Conservation (phyloP, 2,888 invertebrate species). For the Koerneria pararmatus region DNA sequence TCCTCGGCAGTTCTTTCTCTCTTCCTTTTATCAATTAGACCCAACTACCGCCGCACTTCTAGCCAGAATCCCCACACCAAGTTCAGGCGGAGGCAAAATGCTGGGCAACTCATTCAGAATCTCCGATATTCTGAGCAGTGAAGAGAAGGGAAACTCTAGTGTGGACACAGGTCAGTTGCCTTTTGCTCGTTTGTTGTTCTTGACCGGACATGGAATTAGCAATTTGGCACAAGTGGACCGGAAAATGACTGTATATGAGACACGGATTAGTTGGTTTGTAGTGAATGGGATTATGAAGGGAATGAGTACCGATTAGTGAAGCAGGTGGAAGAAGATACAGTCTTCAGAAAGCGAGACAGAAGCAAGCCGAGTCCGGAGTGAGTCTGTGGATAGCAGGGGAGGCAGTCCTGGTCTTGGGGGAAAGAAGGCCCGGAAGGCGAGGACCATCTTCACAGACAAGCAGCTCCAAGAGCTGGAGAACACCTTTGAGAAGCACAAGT, state of each 20-base stretch:
- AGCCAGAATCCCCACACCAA: background rate
- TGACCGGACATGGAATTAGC: too few species aligned
- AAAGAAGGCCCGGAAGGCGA: constrained; percentile 51
- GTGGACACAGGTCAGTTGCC: too few species aligned
- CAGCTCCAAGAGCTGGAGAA: constrained; percentile 57
- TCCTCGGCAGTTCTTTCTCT: constrained; percentile 4
- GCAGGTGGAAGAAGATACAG: background rate
- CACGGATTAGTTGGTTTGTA: too few species aligned
- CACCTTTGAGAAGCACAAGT: constrained; percentile 54
- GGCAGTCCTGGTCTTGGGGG: constrained; percentile 7
- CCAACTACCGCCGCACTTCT: background rate
- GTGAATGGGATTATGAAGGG: too few species aligned
- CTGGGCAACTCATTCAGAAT: too few species aligned
- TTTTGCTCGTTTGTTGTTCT: too few species aligned
- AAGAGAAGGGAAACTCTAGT: too few species aligned
- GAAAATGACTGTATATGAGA: too few species aligned
- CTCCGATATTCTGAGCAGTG: too few species aligned
- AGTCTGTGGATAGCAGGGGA: constrained; percentile 12
- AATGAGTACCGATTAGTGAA: background rate
- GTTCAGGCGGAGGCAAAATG: too few species aligned
- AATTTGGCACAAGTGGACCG: too few species aligned
- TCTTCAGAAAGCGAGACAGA: constrained; percentile 19
- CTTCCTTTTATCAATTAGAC: background rate
- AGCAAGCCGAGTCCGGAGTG: constrained; percentile 10
- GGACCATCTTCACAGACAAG: constrained; percentile 88